A percentile compares a stretch with the other conserved stretches of the same genome.
These are phyloP conservation scores for Araneus ventricosus DNA, from an alignment of 1,140 invertebrate genomes.

Conservation along the genomic window DNA sequence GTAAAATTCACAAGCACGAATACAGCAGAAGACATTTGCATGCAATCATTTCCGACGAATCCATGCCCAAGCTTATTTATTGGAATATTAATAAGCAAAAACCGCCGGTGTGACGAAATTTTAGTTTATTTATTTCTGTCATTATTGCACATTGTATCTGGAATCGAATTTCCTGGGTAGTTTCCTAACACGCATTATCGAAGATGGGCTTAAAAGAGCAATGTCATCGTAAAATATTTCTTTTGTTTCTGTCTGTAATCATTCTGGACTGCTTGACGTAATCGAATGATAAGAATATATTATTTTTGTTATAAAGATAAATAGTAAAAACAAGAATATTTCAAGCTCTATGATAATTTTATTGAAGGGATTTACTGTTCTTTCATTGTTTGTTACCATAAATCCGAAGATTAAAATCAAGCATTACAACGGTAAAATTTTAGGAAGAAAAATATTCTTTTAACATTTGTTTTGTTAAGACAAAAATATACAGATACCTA, in stretches of 20 bases:
- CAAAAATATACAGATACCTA: too few species aligned
- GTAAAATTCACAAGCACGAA: neutral
- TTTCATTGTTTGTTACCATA: too few species aligned
- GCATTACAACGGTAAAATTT: too few species aligned
- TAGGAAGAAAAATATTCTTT: too few species aligned
- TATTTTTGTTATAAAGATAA: neutral
- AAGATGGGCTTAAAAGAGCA: neutral
- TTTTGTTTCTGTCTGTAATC: neutral
- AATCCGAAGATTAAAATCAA: too few species aligned
- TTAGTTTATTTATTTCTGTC: neutral
- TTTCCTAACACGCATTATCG: neutral
- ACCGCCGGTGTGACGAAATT: neutral
- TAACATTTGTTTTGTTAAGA: too few species aligned
- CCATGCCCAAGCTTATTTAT: neutral
- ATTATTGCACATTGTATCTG: neutral
- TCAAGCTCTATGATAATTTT: too few species aligned
- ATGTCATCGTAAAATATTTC: conserved; percentile 2
- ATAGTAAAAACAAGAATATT: too few species aligned
- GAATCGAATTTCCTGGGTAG: neutral
- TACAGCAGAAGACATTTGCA: neutral
- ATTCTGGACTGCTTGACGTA: neutral
- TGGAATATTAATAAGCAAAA: conserved; percentile 1
- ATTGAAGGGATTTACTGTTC: too few species aligned
- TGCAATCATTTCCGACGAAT: neutral
- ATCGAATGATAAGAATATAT: neutral